Evolutionary conservation across 2,113 vertebrate species (phyloP), one percentile per base, ranked within the genome.

Genomic region (Zosterops borbonicus): DNA sequence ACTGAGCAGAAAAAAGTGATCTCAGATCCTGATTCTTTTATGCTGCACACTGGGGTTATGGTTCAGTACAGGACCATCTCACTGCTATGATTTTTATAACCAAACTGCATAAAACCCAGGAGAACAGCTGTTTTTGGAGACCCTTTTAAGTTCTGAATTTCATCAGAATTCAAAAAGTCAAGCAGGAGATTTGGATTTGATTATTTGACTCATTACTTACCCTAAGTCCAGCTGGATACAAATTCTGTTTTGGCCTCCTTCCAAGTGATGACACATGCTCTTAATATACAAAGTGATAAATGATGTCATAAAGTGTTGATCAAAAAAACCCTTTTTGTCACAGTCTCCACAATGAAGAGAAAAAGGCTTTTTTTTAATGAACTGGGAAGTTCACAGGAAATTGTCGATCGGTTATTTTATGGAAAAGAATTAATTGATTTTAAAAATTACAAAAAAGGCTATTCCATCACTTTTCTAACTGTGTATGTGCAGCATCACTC

Each of bases 81-180:
- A 70, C 11, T 68, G 20, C 74, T 79, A 18, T 71, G 44, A 89
- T n/a, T 91, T 89, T 89, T 89, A 91, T 55, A 64, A 79, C 23
- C 14, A 82, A 78, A 92, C 68, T 88, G 41, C 39, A 88, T 25
- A 46, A 95, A 83, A 0, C 37, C n/a, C 41, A 14, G 33, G 82
- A 79, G 67, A 93, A 37, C 17, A 69, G 11, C 25, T 71, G 20
- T 13, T 79, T 81, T 89, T 84, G 60, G 60, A 87, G 27, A 28
- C 42, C 44, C 70, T 29, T 65, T 91, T 82, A 52, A 75, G 65
- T 81, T 84, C 59, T 77, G 69, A 93, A 85, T 93, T 87, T 90
- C 53, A 44, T 91, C 84, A 93, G 70, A 87, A 68, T n/a, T 20
- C 56, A 29, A 64, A 44, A 82, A 64, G 58, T 73, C 62, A 82